Percentiles rank a stretch among this genome's conserved stretches.
Conservation (phyloP, 2,888 invertebrate genomes). For the Platycheirus albimanus region DNA sequence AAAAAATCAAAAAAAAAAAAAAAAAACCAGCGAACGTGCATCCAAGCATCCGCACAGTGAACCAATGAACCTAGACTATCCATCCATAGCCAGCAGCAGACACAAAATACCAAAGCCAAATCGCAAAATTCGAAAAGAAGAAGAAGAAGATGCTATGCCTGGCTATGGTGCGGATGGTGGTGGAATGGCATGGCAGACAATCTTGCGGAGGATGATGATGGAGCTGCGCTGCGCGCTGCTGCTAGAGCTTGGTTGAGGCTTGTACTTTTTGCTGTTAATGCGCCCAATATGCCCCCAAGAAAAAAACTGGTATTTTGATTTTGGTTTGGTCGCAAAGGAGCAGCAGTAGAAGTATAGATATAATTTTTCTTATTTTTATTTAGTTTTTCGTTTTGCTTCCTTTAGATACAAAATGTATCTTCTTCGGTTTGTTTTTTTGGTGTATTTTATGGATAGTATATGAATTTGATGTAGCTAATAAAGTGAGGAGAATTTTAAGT, state of each 20-base stretch:
- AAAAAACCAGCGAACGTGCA: conserved; percentile 36
- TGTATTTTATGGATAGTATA: conserved; percentile 19
- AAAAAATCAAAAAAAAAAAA: conserved; percentile 22
- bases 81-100: conserved; percentile 30
- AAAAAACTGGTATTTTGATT: conserved; percentile 63
- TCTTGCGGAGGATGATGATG: conserved; percentile 33
- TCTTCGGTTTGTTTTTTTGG: background rate
- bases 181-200: conserved; percentile 21
- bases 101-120: conserved; percentile 51
- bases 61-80: conserved; percentile 69
- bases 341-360: no score
- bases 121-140: conserved; percentile 17
- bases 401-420: conserved; percentile 26
- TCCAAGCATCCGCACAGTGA: conserved; percentile 60
- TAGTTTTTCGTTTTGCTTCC: conserved; percentile 1
- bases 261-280: conserved; percentile 30
- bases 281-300: conserved; percentile 53
- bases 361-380: conserved; percentile 27
- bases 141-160: conserved; percentile 43
- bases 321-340: conserved; percentile 46
- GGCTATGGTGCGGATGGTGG: background rate
- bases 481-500: conserved; percentile 27
- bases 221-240: background rate
- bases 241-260: background rate
- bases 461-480: conserved; percentile 27